Conservation (phyloP, 2,888 invertebrate genomes). For the Gymnosoma rotundatum region DNA sequence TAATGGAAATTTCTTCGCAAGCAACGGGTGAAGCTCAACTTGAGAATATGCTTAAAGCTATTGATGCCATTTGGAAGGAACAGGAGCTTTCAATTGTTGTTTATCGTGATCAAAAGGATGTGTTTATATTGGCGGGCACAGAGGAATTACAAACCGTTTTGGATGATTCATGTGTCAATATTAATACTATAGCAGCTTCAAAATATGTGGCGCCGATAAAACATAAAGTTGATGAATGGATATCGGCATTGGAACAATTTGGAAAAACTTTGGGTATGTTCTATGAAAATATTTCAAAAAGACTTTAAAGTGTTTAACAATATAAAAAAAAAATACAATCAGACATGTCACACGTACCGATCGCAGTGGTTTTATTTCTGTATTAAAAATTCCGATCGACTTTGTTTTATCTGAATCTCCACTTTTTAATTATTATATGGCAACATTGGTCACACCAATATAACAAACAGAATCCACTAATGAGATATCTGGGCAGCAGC, state of each 20-base stretch:
- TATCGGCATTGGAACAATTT: slow-evolving; percentile 88
- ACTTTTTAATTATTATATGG: too few species aligned
- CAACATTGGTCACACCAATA: too few species aligned
- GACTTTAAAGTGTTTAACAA: too few species aligned
- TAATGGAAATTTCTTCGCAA: slow-evolving; percentile 93
- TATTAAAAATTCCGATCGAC: too few species aligned
- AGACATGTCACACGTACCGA: too few species aligned
- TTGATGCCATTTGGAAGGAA: slow-evolving; percentile 92
- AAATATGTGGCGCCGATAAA: slow-evolving; percentile 93
- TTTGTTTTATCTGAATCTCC: too few species aligned
- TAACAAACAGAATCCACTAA: too few species aligned
- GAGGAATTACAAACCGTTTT: slow-evolving; percentile 92
- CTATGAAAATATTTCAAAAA: neutral
- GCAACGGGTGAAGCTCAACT: slow-evolving; percentile 94
- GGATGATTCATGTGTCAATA: slow-evolving; percentile 93
- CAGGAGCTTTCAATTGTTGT: slow-evolving; percentile 89
- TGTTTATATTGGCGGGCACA: slow-evolving; percentile 91
- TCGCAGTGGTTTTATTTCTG: too few species aligned
- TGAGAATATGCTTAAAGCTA: slow-evolving; percentile 90
- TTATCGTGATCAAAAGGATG: slow-evolving; percentile 92
- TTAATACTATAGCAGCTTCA: slow-evolving; percentile 93
- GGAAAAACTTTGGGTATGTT: slow-evolving; percentile 88
- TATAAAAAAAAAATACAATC: too few species aligned
- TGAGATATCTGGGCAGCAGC: too few species aligned
- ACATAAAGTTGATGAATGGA: slow-evolving; percentile 92